Percentiles rank a stretch among this genome's conserved stretches.
phyloP scores from a whole-genome alignment of 2,113 vertebrate species.

The Carassius carassius region DNA sequence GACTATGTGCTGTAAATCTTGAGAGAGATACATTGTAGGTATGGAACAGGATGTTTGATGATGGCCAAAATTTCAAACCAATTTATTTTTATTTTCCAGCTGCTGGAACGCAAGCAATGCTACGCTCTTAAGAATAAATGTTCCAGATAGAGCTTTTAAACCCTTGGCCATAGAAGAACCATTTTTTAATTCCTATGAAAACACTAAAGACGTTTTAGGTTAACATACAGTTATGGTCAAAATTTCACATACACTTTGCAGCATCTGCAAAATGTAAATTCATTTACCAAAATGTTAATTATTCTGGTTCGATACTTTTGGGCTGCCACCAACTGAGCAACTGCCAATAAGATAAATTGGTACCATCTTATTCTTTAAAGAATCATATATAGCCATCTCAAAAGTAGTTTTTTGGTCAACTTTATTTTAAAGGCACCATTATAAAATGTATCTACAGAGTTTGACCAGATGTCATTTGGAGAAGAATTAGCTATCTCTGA shows the following conservation, averaged over 20 bases:
- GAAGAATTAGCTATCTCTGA: not conserved
- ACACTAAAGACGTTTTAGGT: not conserved
- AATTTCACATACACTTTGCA: no score
- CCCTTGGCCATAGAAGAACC: not conserved
- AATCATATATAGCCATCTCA: no score
- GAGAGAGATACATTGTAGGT: constrained; percentile 10
- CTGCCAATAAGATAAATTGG: not conserved
- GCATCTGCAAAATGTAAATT: no score
- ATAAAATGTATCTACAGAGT: no score
- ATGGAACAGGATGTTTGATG: constrained; percentile 17
- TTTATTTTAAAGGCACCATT: no score
- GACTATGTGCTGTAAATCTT: constrained; percentile 30
- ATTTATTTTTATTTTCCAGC: constrained; percentile 15
- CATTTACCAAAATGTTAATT: no score
- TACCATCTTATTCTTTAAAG: not conserved
- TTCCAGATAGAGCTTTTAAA: not conserved
- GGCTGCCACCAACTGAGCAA: not conserved
- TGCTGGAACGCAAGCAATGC: constrained; percentile 1
- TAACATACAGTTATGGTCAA: not conserved
- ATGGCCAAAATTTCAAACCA: constrained; percentile 7
- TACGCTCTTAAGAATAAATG: not conserved
- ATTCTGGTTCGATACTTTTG: no score
- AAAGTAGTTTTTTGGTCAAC: no score
- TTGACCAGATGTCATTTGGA: not conserved
- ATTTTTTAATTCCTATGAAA: not conserved